These are phyloP conservation scores for Sardina pilchardus DNA, from an alignment of 2,113 vertebrate species.

Conservation along the genomic window DNA sequence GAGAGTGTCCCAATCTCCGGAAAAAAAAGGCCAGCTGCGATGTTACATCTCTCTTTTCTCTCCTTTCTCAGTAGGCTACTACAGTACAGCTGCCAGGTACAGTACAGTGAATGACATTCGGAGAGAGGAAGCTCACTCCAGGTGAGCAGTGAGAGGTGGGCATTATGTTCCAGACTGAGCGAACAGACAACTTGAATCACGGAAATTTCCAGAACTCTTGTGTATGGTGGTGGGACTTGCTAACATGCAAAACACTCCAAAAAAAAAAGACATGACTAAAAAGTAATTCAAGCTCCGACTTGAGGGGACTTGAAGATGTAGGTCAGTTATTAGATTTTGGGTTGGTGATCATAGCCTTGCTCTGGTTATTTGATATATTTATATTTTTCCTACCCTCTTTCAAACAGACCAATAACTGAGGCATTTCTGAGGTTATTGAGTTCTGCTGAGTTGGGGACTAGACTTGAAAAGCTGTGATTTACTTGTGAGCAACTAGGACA, in stretches of 20 bases:
- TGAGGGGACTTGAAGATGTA: not conserved
- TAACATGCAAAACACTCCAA: not conserved
- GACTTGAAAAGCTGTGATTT: constrained; percentile 36
- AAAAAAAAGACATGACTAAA: not conserved
- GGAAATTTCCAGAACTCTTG: not conserved
- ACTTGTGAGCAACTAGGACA: not conserved
- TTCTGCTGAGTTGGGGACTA: not conserved
- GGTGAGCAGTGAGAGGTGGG: not conserved
- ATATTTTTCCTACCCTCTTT: constrained; percentile 33
- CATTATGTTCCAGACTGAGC: not conserved
- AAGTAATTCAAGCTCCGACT: not conserved
- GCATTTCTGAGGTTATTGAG: not conserved
- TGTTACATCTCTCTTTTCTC: not conserved
- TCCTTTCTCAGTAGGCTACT: not conserved
- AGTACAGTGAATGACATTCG: not conserved
- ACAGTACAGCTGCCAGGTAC: not conserved
- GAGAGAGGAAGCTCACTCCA: not conserved
- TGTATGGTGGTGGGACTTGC: not conserved
- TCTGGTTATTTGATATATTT: constrained; percentile 38
- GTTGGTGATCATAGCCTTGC: constrained; percentile 36
- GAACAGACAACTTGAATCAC: not conserved
- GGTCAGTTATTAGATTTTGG: not conserved
- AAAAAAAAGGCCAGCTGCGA: not conserved
- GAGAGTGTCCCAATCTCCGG: not conserved
- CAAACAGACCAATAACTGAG: constrained; percentile 54